phyloP scores from a whole-genome alignment of 2,113 vertebrate species.

The Rattus norvegicus region GRCr8 NC_086039.1:36709501-36710000 shows the following conservation, averaged over 20 bases:
- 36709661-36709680: not conserved
- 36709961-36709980: not conserved
- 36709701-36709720: not conserved
- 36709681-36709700: not conserved
- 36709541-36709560: not conserved
- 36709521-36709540: not conserved
- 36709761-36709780: not conserved
- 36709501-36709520: conserved; percentile 25
- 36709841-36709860: not conserved
- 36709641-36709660: not conserved
- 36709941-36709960: not conserved
- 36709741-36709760: not conserved
- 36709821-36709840: not conserved
- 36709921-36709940: conserved; percentile 14
- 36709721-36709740: not conserved
- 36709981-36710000: not conserved
- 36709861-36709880: not conserved
- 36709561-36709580: conserved; percentile 8
- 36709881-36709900: not conserved
- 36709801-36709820: not conserved
- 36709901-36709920: not conserved
- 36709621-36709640: not conserved
- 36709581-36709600: conserved; percentile 29
- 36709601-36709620: conserved; percentile 25
- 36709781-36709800: not conserved